Conservation (phyloP, 1,140 invertebrate genomes). For the Eriocheir sinensis region DNA sequence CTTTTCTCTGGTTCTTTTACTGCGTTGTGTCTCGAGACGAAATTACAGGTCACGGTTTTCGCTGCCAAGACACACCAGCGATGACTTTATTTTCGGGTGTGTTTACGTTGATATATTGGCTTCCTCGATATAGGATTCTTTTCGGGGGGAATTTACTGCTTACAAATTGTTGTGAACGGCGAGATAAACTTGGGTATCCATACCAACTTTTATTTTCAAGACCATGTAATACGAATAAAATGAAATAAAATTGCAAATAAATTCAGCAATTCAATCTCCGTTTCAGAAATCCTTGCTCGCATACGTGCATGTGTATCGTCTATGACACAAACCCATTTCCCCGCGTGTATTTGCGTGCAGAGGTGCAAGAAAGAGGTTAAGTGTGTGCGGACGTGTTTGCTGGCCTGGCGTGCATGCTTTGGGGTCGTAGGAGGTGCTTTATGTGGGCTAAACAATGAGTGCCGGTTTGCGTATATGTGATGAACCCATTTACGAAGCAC, state of each 20-base stretch:
- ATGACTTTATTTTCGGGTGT: not conserved
- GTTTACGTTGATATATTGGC: not conserved
- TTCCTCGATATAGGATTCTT: not conserved
- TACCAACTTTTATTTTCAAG: not conserved
- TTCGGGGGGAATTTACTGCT: not conserved
- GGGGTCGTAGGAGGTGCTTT: not conserved
- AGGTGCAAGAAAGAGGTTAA: not conserved
- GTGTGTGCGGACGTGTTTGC: conserved; percentile 17
- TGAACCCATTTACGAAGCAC: too few species aligned
- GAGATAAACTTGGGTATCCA: not conserved
- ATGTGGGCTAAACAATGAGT: not conserved
- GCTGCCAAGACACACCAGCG: too few species aligned
- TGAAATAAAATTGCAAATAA: not conserved
- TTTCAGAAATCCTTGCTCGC: not conserved
- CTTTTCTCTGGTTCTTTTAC: not conserved
- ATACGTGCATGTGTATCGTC: not conserved
- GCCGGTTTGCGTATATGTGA: not conserved
- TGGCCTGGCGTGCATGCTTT: not conserved
- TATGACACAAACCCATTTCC: not conserved
- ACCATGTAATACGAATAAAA: not conserved
- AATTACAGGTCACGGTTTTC: conserved; percentile 1
- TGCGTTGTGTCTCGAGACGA: not conserved
- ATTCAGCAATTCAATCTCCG: not conserved
- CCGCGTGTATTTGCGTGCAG: not conserved
- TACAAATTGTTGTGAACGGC: not conserved